Evolutionary conservation across 2,888 invertebrate species (phyloP).

Genomic region (Euplexia lucipara): DNA sequence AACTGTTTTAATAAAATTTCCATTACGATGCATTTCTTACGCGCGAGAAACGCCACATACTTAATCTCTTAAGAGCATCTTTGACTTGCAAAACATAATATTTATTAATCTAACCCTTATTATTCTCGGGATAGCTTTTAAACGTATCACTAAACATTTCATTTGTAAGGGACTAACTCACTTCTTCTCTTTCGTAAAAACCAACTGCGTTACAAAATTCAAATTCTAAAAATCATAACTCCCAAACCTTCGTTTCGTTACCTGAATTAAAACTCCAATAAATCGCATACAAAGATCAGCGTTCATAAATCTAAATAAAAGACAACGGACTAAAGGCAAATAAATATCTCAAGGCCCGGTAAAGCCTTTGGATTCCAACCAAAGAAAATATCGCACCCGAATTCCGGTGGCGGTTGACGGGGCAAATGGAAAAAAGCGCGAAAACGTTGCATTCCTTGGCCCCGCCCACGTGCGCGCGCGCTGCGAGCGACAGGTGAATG

Average conservation of each 20-base stretch:
- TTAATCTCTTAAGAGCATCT: slow-evolving; percentile 26
- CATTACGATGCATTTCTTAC: slow-evolving; percentile 23
- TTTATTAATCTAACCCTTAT: slow-evolving; percentile 44
- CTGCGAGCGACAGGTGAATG: slow-evolving; percentile 87
- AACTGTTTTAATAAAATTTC: slow-evolving; percentile 11
- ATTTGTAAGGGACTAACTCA: slow-evolving; percentile 31
- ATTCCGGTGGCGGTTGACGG: slow-evolving; percentile 85
- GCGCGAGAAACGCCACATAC: slow-evolving; percentile 29
- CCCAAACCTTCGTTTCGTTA: slow-evolving; percentile 69
- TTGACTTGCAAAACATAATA: slow-evolving; percentile 50
- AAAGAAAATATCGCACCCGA: slow-evolving; percentile 90
- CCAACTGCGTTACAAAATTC: slow-evolving; percentile 10
- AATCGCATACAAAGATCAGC: slow-evolving; percentile 78
- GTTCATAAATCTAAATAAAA: slow-evolving; percentile 82
- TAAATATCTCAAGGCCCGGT: slow-evolving; percentile 86
- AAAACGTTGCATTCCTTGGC: slow-evolving; percentile 82
- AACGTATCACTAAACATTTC: slow-evolving; percentile 61
- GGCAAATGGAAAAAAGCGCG: slow-evolving; percentile 85
- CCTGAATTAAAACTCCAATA: slow-evolving; percentile 82
- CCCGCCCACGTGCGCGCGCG: slow-evolving; percentile 86
- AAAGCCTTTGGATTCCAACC: slow-evolving; percentile 88
- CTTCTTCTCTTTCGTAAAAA: slow-evolving; percentile 15
- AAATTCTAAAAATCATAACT: slow-evolving; percentile 53
- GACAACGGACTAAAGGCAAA: slow-evolving; percentile 74
- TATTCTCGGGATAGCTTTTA: slow-evolving; percentile 46